Evolutionary conservation across 2,797 vertebrate genomes (phyloP), one percentile per base, ranked within the genome.

Genomic region (Simalia tracyae): DNA sequence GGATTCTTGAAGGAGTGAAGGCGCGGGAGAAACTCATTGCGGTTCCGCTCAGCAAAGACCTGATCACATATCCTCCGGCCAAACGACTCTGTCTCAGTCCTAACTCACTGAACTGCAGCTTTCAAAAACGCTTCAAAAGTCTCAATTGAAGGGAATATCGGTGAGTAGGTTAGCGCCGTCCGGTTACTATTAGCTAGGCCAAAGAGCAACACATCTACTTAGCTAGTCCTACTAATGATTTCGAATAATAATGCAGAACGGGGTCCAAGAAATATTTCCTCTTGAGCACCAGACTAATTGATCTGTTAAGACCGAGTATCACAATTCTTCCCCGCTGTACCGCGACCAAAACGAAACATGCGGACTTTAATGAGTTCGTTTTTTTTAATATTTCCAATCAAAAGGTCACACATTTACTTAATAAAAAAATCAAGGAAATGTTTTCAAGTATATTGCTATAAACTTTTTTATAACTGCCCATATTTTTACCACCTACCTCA

Each of bases 61-160:
- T 24, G 1, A 56, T 85, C 19, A 98, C 98, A 98, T 97, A 96
- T 8, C 96, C 96, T 3, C 98, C 98, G 0, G 97, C 97, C 0
- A 98, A 98, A 85, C 96, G 96, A 94, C 96, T 42, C 54, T 98
- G 97, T 93, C 87, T 50, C 42, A 93, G 95, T 46, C 93, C 94
- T 0, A 0, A 8, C 15, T 50, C 90, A n/a, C 95, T 95, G 46
- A 93, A 98, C 90, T 93, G 87, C 93, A 98, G 97, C 92, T 97
- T 97, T 89, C 95, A 97, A 54, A 98, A 98, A 81, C 97, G 96
- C 81, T 94, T 94, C 10, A 97, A 96, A 98, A 76, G 57, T 98
- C 17, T 98, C 98, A 0, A 97, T 98, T 50, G 98, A 98, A 92
- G 98, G 98, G 15, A 98, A 98, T 86, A 99, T 98, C 76, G 98